These are phyloP conservation scores for Sminthopsis crassicaudata DNA, from an alignment of 2,113 vertebrate species.

Conservation along the genomic window DNA sequence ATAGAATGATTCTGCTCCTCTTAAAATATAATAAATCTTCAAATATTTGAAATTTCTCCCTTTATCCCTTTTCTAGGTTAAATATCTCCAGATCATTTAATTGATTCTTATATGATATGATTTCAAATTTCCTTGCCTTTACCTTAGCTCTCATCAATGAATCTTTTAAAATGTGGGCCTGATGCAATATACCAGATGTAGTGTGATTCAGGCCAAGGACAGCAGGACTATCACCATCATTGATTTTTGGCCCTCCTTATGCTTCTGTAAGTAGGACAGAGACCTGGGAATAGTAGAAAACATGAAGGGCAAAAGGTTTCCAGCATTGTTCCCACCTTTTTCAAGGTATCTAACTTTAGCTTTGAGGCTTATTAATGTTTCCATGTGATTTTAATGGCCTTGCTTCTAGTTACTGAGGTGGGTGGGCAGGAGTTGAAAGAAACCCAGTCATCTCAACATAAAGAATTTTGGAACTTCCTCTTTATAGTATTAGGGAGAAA, in stretches of 20 bases:
- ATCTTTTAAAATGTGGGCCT: neutral
- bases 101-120: neutral
- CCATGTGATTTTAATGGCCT: neutral
- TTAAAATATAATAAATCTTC: neutral
- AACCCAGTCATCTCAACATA: neutral
- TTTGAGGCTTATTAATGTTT: neutral
- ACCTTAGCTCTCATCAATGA: neutral
- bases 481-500: neutral
- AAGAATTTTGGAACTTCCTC: neutral
- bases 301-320: neutral
- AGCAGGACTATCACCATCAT: neutral
- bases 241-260: neutral
- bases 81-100: neutral
- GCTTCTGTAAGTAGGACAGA: neutral
- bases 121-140: neutral
- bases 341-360: neutral
- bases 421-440: neutral
- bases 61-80: neutral
- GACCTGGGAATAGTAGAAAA: neutral
- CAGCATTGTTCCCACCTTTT: neutral
- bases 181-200: neutral
- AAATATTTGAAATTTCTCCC: neutral
- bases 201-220: neutral
- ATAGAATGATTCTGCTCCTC: neutral
- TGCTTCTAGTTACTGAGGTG: neutral